Evolutionary conservation across 2,113 vertebrate species (phyloP).

Genomic region (Gasterosteus aculeatus): DNA sequence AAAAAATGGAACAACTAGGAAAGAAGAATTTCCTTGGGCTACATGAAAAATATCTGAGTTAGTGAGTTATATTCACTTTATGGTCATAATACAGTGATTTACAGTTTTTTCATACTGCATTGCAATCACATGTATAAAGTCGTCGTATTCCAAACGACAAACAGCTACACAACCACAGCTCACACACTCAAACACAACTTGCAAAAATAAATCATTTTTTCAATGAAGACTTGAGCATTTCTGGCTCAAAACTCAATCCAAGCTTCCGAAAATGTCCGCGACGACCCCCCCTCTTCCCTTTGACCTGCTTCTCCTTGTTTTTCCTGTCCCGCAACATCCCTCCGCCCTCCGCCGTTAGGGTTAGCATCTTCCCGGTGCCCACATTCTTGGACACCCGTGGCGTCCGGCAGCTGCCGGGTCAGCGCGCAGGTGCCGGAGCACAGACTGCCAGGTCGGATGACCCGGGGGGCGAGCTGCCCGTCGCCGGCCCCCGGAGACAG

Average conservation of each 20-base stretch:
- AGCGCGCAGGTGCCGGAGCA: slow-evolving; percentile 62
- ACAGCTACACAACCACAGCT: too few species aligned
- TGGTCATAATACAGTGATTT: neutral
- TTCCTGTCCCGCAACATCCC: slow-evolving; percentile 26
- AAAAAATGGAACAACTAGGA: too few species aligned
- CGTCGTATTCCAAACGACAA: neutral
- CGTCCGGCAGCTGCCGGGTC: slow-evolving; percentile 74
- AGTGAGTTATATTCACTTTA: too few species aligned
- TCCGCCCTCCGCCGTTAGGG: slow-evolving; percentile 51
- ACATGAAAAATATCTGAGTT: too few species aligned
- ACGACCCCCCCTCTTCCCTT: slow-evolving; percentile 38
- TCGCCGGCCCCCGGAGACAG: slow-evolving; percentile 66
- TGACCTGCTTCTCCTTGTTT: slow-evolving; percentile 27
- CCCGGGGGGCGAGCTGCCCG: slow-evolving; percentile 58
- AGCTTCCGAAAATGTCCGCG: neutral
- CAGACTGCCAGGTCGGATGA: slow-evolving; percentile 70
- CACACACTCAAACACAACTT: neutral
- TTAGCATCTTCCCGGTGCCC: slow-evolving; percentile 75
- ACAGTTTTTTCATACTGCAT: neutral
- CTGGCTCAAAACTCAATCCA: neutral
- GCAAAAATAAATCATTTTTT: neutral
- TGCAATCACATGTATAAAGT: neutral
- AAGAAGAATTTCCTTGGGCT: too few species aligned
- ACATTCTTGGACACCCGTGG: slow-evolving; percentile 72
- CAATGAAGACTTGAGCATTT: neutral